A percentile compares a stretch with the other conserved stretches of the same genome.
phyloP scores from a whole-genome alignment of 1,140 invertebrate species.

The Drosophila burlai region DNA sequence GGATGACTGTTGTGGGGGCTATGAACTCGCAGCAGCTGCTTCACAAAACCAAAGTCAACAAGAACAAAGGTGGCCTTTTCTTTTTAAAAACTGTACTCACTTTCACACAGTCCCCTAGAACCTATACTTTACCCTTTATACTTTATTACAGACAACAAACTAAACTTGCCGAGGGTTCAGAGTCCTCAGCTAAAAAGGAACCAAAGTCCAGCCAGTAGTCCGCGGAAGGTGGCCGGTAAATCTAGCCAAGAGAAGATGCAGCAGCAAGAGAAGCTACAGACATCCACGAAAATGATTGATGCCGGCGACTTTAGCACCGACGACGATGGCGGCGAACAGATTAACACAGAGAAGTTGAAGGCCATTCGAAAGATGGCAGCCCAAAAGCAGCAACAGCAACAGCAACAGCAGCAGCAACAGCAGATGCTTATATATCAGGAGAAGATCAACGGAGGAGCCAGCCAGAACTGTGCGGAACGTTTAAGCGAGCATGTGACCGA shows the following conservation, averaged over 20 bases:
- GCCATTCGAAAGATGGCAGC: conserved; percentile 85
- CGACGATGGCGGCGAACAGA: conserved; percentile 83
- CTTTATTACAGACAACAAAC: conserved; percentile 73
- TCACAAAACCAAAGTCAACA: conserved; percentile 76
- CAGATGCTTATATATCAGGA: conserved; percentile 60
- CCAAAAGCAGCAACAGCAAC: conserved; percentile 63
- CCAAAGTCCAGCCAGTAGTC: conserved; percentile 74
- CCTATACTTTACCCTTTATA: neutral
- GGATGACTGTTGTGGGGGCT: conserved; percentile 64
- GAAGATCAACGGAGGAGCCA: conserved; percentile 49
- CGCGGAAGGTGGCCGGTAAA: conserved; percentile 48
- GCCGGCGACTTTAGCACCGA: conserved; percentile 72
- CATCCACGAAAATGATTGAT: conserved; percentile 33
- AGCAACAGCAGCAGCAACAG: conserved; percentile 48
- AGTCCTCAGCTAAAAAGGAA: conserved; percentile 76
- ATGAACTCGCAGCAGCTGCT: conserved; percentile 63
- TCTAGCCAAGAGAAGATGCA: conserved; percentile 25
- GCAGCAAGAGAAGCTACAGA: conserved; percentile 39
- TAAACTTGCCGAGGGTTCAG: conserved; percentile 77
- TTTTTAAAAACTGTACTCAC: neutral
- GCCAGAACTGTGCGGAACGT: conserved; percentile 58
- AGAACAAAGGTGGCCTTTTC: conserved; percentile 77
- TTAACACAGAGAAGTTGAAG: conserved; percentile 85
- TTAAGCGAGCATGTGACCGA: conserved; percentile 77
- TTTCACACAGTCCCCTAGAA: conserved; percentile 3